Percentiles rank a stretch among this genome's conserved stretches.
phyloP scores from a whole-genome alignment of 2,113 vertebrate genomes.

The Ursus arctos region DNA sequence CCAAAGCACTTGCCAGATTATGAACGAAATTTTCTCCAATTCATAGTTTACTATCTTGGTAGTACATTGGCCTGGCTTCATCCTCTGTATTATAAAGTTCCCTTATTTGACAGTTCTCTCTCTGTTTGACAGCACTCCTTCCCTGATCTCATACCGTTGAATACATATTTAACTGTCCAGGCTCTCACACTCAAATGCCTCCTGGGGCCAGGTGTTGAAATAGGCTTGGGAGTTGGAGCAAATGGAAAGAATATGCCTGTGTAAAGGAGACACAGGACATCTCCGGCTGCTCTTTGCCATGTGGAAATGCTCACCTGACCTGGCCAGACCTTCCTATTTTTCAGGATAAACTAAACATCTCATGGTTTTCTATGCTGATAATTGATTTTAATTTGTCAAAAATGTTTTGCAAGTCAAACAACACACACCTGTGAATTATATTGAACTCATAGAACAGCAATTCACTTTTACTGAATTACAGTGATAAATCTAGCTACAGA shows the following conservation, averaged over 20 bases:
- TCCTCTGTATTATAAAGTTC: background rate
- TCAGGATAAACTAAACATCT: background rate
- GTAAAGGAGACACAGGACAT: background rate
- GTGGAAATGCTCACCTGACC: background rate
- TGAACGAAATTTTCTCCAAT: background rate
- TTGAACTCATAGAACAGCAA: background rate
- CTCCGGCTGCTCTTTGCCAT: background rate
- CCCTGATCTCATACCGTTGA: background rate
- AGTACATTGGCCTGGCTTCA: background rate
- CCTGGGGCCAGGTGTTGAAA: background rate
- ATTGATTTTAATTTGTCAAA: conserved; percentile 17
- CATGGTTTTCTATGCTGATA: background rate
- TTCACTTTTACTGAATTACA: background rate
- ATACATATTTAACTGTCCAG: background rate
- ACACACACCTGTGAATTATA: background rate
- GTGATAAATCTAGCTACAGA: background rate
- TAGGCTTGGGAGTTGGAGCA: too few relatives aligned
- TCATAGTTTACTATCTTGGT: background rate
- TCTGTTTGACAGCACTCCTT: background rate
- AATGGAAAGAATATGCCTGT: background rate
- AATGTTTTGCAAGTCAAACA: background rate
- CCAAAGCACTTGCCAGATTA: background rate
- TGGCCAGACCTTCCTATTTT: background rate
- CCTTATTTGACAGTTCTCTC: background rate
- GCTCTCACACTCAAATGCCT: background rate